Evolutionary conservation across 2,888 invertebrate genomes (phyloP).

Genomic region (Nemoura dubitans): DNA sequence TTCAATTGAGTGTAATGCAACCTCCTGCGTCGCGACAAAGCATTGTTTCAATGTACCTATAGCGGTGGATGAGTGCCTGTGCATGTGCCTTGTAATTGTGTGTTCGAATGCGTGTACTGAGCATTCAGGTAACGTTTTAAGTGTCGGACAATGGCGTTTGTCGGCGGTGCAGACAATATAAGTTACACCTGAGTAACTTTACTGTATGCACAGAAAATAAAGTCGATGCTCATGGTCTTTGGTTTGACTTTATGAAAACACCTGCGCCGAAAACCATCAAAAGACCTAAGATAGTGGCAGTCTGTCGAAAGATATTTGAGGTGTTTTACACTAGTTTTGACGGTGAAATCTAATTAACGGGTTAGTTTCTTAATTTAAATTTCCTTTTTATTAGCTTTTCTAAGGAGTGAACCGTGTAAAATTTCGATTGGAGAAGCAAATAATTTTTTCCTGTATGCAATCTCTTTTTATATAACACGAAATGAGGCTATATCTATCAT

Average conservation of each 20-base stretch:
- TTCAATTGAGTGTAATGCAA: not conserved
- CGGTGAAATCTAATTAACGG: not conserved
- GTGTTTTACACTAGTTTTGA: not conserved
- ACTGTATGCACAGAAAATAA: not conserved
- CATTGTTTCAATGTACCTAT: slow-evolving; percentile 26
- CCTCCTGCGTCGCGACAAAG: not conserved
- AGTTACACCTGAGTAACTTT: slow-evolving; percentile 31
- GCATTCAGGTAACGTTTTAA: slow-evolving; percentile 21
- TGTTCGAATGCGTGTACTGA: slow-evolving; percentile 21
- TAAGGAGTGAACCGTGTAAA: not conserved
- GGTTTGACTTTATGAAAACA: not conserved
- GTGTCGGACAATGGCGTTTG: slow-evolving; percentile 29
- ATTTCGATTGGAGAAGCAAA: slow-evolving; percentile 1
- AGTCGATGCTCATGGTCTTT: not conserved
- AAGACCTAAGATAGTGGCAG: not conserved
- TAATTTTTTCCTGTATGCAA: not conserved
- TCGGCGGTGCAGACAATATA: slow-evolving; percentile 19
- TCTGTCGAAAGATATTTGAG: not conserved
- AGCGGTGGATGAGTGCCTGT: not conserved
- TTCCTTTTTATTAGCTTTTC: not conserved
- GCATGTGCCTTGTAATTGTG: slow-evolving; percentile 30
- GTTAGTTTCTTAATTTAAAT: not conserved
- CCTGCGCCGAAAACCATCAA: not conserved
- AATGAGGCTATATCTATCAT: not conserved
- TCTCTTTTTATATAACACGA: not conserved